phyloP scores from a whole-genome alignment of 2,113 vertebrate genomes.

The Megalops atlanticus region DNA sequence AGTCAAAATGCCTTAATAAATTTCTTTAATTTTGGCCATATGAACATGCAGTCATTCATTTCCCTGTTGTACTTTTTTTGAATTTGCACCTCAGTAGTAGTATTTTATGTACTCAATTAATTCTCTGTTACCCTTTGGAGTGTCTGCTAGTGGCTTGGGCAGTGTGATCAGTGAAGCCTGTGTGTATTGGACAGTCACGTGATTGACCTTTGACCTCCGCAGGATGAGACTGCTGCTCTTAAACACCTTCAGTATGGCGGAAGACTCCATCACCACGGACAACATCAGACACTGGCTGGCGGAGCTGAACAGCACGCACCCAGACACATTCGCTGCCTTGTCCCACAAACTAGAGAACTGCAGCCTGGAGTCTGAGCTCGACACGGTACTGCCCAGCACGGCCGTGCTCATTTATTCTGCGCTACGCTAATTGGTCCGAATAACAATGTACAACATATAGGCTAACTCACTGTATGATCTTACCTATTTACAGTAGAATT shows the following conservation, averaged over 20 bases:
- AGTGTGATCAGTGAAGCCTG: no score
- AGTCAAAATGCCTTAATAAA: no score
- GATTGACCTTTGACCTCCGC: slow-evolving; percentile 19
- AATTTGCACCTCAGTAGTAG: not conserved
- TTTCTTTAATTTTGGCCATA: not conserved
- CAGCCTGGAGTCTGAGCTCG: slow-evolving; percentile 77
- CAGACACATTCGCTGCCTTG: slow-evolving; percentile 67
- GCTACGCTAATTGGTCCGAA: no score
- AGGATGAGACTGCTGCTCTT: slow-evolving; percentile 80
- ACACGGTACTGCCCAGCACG: slow-evolving; percentile 70
- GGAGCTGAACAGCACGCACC: slow-evolving; percentile 71
- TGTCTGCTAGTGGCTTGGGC: no score
- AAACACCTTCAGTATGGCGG: slow-evolving; percentile 82
- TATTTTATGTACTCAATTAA: not conserved
- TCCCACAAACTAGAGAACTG: slow-evolving; percentile 67
- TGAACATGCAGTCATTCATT: no score
- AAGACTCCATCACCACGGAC: slow-evolving; percentile 73
- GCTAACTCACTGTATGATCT: not conserved
- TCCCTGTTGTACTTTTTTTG: not conserved
- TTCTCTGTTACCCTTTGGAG: no score
- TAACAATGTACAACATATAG: no score
- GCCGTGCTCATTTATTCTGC: not conserved
- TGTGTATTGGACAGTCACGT: not conserved
- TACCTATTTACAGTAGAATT: not conserved
- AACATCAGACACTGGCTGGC: slow-evolving; percentile 73